These are phyloP conservation scores for Drosophila tripunctata DNA, from an alignment of 2,888 invertebrate genomes.

Conservation along the genomic window DNA sequence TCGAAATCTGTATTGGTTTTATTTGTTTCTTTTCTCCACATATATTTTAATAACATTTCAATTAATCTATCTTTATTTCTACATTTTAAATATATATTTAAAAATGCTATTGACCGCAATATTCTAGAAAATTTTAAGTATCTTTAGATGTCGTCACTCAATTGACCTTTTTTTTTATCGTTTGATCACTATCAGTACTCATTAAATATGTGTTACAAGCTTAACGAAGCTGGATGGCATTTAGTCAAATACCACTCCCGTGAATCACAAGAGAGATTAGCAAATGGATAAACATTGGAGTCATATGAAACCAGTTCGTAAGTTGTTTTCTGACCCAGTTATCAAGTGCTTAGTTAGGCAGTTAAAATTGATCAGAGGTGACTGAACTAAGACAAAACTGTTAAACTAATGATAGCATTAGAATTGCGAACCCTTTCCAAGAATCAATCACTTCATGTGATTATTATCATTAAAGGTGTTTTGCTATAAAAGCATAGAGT, in stretches of 20 bases:
- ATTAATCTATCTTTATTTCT: background rate
- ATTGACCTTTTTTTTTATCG: background rate
- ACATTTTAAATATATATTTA: background rate
- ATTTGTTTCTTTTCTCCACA: background rate
- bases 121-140: background rate
- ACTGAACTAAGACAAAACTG: slow-evolving; percentile 48
- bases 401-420: slow-evolving; percentile 11
- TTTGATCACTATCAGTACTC: background rate
- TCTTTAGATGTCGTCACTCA: background rate
- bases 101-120: background rate
- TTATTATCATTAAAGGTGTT: slow-evolving; percentile 30
- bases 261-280: slow-evolving; percentile 27
- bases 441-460: slow-evolving; percentile 36
- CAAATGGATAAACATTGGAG: slow-evolving; percentile 21
- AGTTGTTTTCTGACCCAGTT: slow-evolving; percentile 50
- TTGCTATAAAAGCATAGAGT: slow-evolving; percentile 50
- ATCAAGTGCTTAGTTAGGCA: slow-evolving; percentile 19
- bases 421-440: slow-evolving; percentile 35
- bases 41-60: background rate
- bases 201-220: slow-evolving; percentile 7
- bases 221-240: background rate
- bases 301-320: slow-evolving; percentile 41
- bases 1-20: too few species aligned
- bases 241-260: slow-evolving; percentile 21
- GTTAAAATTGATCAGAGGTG: slow-evolving; percentile 53